Evolutionary conservation across 1,140 invertebrate species (phyloP).

Genomic region (Drosophila insularis): DNA sequence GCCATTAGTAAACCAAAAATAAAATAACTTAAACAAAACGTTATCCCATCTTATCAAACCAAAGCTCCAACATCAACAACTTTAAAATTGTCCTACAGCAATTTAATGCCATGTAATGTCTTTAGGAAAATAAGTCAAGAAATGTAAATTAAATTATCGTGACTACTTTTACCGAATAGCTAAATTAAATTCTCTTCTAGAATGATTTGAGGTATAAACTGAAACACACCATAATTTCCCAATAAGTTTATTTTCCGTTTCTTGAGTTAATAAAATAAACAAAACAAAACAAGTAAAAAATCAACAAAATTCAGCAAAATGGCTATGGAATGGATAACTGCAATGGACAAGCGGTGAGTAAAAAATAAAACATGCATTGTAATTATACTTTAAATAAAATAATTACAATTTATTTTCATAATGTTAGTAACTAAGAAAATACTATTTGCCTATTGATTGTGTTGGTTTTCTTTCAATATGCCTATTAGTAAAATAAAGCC

Average conservation of each 20-base stretch:
- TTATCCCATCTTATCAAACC: slow-evolving; percentile 12
- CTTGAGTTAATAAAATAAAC: neutral
- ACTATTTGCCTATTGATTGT: too few species aligned
- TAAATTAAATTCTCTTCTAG: neutral
- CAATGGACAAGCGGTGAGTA: slow-evolving; percentile 83
- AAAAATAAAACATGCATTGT: too few species aligned
- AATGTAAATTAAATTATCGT: slow-evolving; percentile 48
- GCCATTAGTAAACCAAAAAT: neutral
- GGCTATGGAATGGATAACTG: slow-evolving; percentile 83
- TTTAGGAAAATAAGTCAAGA: slow-evolving; percentile 40
- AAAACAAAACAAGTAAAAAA: neutral
- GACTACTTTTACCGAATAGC: slow-evolving; percentile 43
- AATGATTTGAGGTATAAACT: slow-evolving; percentile 18
- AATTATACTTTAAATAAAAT: neutral
- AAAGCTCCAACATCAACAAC: neutral
- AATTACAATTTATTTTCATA: too few species aligned
- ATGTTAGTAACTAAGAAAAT: too few species aligned
- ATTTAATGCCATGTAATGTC: slow-evolving; percentile 18
- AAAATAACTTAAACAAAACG: slow-evolving; percentile 34
- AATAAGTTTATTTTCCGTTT: slow-evolving; percentile 10
- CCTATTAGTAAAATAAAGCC: too few species aligned
- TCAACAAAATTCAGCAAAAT: slow-evolving; percentile 45
- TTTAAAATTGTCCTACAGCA: slow-evolving; percentile 11
- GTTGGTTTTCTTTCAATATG: too few species aligned
- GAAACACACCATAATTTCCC: neutral